Base-by-base conservation (phyloP, 1,140 invertebrate genomes). In the Calliphora vicina region DNA sequence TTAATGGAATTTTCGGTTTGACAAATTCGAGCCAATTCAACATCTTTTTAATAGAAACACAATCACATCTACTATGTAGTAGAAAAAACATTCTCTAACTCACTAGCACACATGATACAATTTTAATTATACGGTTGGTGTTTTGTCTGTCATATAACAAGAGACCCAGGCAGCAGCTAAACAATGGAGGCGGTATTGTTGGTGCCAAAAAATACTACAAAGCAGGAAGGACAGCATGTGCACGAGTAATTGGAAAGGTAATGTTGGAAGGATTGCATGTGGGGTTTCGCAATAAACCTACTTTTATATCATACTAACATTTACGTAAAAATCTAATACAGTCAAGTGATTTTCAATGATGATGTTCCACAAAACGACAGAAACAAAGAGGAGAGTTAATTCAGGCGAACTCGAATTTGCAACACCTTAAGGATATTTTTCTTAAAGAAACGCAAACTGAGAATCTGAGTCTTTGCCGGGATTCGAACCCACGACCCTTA, bases 1-100 rank as follows among this genome's bases (percentile, higher is more conserved):
- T 67, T 23, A 67, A 67, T 67, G 61, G n/a, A 67, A 67, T 67
- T 67, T 67, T 67, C 4, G 61, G 61, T 67, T 67, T 67, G 61
- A 67, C 61, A 23, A 67, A 67, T 67, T n/a, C 61, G 6, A 67
- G 61, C 20, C n/a, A 67, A 20, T 67, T 23, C n/a, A 23, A 23
- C 20, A 67, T 23, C 61, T 67, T 67, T 67, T 13, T 17, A 50
- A 50, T 8, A 35, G 8, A 35, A 35, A 8, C 29, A 35, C 13
- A 57, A 12, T 13, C 50, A 57, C 50, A 57, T 8, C 29, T 15
- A 57, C 50, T n/a, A n/a, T n/a, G n/a, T n/a, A n/a, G n/a, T n/a
- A n/a, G n/a, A n/a, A n/a, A n/a, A n/a, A n/a, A 17, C 50, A 57
- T 15, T 15, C 50, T 13, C 50, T n/a, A n/a, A n/a, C 50, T 15